These are phyloP conservation scores for Doris montereyensis DNA, from an alignment of 2,888 invertebrate species.

Conservation along the genomic window DNA sequence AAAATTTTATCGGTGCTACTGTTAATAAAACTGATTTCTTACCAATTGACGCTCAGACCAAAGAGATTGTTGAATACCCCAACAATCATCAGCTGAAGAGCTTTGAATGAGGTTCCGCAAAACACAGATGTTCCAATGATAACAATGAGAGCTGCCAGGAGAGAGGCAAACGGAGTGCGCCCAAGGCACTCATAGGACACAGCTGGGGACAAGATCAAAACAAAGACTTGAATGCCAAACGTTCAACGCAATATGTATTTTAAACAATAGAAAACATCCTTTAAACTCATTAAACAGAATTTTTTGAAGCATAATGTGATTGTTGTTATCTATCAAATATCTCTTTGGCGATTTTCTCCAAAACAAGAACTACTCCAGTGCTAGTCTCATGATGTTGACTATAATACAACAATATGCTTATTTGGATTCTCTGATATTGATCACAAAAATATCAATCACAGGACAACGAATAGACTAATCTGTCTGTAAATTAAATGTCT, in stretches of 20 bases:
- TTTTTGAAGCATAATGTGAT: background rate
- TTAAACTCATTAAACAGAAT: background rate
- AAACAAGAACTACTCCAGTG: background rate
- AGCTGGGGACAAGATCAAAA: conserved; percentile 37
- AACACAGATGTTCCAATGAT: conserved; percentile 70
- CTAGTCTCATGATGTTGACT: no score
- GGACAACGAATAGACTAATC: no score
- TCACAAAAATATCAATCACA: no score
- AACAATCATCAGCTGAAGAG: conserved; percentile 63
- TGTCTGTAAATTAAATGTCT: no score
- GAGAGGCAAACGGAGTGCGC: conserved; percentile 70
- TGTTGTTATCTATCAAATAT: no score
- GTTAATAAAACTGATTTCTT: no score
- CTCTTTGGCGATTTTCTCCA: background rate
- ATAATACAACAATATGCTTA: no score
- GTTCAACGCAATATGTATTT: no score
- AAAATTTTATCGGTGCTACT: no score
- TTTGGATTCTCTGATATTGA: no score
- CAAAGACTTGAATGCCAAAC: no score
- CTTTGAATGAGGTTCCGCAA: conserved; percentile 70
- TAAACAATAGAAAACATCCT: background rate
- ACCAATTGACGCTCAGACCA: conserved; percentile 68
- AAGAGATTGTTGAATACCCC: conserved; percentile 69
- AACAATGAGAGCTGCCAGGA: conserved; percentile 67
- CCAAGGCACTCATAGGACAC: conserved; percentile 60